Base-by-base conservation (phyloP, 2,888 invertebrate species). In the Drosophila ustulata region DNA sequence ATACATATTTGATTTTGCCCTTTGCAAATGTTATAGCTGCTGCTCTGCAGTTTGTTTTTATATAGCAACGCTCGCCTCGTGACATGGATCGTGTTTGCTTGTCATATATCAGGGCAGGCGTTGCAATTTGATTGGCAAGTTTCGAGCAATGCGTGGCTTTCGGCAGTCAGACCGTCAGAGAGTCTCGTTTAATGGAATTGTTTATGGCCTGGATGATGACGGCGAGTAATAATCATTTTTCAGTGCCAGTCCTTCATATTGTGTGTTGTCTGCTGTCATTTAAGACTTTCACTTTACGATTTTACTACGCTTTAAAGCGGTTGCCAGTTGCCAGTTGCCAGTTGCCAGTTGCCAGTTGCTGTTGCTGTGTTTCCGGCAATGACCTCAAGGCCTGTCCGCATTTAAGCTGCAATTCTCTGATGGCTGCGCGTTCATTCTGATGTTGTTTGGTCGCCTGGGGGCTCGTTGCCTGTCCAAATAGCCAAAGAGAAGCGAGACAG, bases 51-150 rank as follows among this genome's bases (percentile, higher is more conserved):
- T 46, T 57, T 77, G 53, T 67, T 67, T 55, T 58, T 45, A 46
- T 50, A 39, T 18, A 18, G 18, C 18, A 1, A 18, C 11, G n/a
- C 6, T 34, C 4, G 13, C 26, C 7, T 41, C 39, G 30, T 63
- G 64, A 62, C 53, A 76, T 62, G 61, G 46, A 70, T 70, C 65
- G 34, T 74, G 65, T 76, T 65, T 76, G 49, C 76, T 53, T 69
- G 47, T 61, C 58, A 61, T 75, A 53, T 51, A 75, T 59, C 64
- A 53, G 53, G 57, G 37, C 59, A 45, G 56, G 39, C 59, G 43
- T 65, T 70, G 53, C 63, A 43, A 51, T 74, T 74, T 64, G 75
- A 75, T 75, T 55, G 69, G 23, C 41, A 41, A 23, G 47, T 11
- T 61, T 26, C 18, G 9, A 37, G 46, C 46, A 32, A 34, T 63